Percentiles rank a stretch among this genome's conserved stretches.
These are phyloP conservation scores for Dysdera silvatica DNA, from an alignment of 1,140 invertebrate genomes.

Conservation along the genomic window DNA sequence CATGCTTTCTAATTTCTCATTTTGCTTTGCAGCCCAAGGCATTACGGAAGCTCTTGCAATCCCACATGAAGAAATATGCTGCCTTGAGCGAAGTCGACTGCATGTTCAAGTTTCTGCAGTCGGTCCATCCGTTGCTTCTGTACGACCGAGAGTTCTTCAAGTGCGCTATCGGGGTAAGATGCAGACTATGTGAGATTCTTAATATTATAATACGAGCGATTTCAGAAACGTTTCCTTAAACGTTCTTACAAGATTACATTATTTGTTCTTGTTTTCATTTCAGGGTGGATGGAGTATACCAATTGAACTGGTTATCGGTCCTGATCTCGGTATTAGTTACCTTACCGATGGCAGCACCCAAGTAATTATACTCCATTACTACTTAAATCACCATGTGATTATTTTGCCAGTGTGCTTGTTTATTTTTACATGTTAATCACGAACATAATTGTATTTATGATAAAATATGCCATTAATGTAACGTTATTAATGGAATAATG, in stretches of 20 bases:
- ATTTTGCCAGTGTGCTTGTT: no score
- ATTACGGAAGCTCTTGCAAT: conserved; percentile 82
- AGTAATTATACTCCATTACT: conserved; percentile 42
- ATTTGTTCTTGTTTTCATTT: conserved; percentile 33
- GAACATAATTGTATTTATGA: not conserved
- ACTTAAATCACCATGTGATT: no score
- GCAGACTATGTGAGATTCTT: not conserved
- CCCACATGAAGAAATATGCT: conserved; percentile 85
- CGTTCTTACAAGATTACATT: not conserved
- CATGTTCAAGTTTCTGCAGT: conserved; percentile 85
- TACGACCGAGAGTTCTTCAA: conserved; percentile 89
- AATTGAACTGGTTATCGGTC: conserved; percentile 87
- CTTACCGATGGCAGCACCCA: conserved; percentile 56
- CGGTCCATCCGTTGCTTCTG: conserved; percentile 69
- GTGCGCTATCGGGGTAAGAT: conserved; percentile 77
- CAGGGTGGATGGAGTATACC: conserved; percentile 88
- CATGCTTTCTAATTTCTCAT: not conserved
- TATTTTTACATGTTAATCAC: no score
- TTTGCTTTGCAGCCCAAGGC: conserved; percentile 50
- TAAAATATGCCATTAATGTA: not conserved
- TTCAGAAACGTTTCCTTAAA: not conserved
- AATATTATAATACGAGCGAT: not conserved
- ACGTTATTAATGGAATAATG: not conserved
- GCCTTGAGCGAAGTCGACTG: conserved; percentile 54
- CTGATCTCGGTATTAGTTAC: conserved; percentile 82